phyloP scores from a whole-genome alignment of 1,140 invertebrate species.

The Latrodectus geometricus region DNA sequence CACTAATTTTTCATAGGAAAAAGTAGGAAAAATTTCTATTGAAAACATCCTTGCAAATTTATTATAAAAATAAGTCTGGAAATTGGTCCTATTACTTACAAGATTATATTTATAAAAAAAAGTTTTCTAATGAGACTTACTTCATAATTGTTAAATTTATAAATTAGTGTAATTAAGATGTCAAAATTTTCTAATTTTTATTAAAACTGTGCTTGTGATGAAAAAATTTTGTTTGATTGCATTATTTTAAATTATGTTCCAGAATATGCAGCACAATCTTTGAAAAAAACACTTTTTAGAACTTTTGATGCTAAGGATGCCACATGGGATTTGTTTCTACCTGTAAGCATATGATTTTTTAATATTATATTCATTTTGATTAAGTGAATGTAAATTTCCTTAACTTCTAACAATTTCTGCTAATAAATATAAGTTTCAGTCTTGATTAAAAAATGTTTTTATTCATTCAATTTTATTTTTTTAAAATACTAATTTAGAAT shows the following conservation, averaged over 20 bases:
- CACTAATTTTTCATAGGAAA: no score
- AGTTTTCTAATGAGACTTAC: background rate
- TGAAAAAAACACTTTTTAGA: constrained; percentile 69
- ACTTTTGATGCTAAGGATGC: constrained; percentile 78
- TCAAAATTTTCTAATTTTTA: background rate
- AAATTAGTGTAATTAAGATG: background rate
- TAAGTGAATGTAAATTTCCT: no score
- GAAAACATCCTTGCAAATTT: no score
- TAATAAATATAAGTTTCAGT: no score
- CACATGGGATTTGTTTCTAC: constrained; percentile 79
- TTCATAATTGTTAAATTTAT: background rate
- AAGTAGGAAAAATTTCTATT: no score
- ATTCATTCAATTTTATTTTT: no score
- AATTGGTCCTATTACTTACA: background rate
- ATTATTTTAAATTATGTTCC: constrained; percentile 46
- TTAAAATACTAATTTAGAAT: no score
- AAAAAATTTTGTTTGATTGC: background rate
- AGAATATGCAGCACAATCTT: constrained; percentile 70
- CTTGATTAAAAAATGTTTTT: no score
- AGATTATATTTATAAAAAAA: background rate
- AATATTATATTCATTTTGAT: no score
- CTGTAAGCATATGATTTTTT: constrained; percentile 33
- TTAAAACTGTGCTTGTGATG: background rate
- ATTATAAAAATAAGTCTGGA: no score
- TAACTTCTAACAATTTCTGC: no score